Base-by-base conservation (phyloP, 1,140 invertebrate species). In the Macrosteles quadrilineatus region DNA sequence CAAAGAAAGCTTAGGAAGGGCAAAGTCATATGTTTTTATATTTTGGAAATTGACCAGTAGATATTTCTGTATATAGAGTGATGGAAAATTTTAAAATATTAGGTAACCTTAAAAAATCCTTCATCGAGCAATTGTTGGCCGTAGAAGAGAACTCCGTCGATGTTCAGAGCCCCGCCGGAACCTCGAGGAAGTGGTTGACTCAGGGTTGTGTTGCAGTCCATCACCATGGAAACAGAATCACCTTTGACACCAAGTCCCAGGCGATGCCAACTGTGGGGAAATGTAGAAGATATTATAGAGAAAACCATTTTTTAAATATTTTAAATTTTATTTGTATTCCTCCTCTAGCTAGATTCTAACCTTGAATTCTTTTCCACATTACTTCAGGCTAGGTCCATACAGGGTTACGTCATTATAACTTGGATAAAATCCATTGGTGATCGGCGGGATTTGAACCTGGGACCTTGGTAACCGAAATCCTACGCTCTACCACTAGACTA, bases 211-310 rank as follows among this genome's bases (percentile, higher is more conserved):
- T 86, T 78, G 73, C 91, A 93, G 78, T 94, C 90, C 36, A 88
- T 80, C 50, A 92, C 84, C 31, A 93, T 75, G 0, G 90, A 92
- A 1, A 87, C 87, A 0, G 89, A 86, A 75, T 91, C 85, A 0
- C 91, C 91, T 80, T 94, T 93, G 19, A 94, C 81, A 72, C 90
- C 92, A 31, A 94, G 78, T 1, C 87, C 90, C 43, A 94, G 71
- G 53, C 91, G 84, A 81, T 93, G 91, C 92, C 92, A 94, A 71
- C 90, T 92, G 75, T 29, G 9, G 32, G 32, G 14, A 36, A 36
- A 36, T 4, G 32, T 36, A 14, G 69, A 79, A 79, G 43, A 40
- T 53, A 45, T 50, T 47, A 72, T 53, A 43, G 45, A n/a, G 12
- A 47, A 36, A 21, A 21, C n/a, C 17, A 53, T 2, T 67, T 29